Base-by-base conservation (phyloP, 2,888 invertebrate species). In the Alloscopus bannaensis region DNA sequence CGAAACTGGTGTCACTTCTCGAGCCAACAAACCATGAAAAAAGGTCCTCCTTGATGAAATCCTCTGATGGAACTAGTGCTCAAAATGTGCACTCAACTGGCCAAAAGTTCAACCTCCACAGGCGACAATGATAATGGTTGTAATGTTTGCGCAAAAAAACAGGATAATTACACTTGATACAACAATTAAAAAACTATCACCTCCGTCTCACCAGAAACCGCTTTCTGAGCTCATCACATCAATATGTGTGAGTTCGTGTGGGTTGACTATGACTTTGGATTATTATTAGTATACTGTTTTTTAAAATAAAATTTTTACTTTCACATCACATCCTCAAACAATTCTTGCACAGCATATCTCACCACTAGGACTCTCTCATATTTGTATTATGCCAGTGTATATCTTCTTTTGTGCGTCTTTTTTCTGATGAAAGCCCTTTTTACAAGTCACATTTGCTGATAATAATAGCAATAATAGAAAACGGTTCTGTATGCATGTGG, bases 241-340 rank as follows among this genome's bases (percentile, higher is more conserved):
- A 66, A 69, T n/a, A 47, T 50, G n/a, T 47, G 22, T 31, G 40
- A 13, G 26, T 36, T 28, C 52, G 71, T 62, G 47, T 52, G 65
- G 31, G 47, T 65, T 47, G 31, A 22, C 45, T 45, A 52, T 68
- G 29, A 68, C 50, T 59, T 28, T 13, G 40, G 18, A 70, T 68
- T 52, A 42, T 66, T 29, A 26, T 40, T 31, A 31, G 29, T 69
- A 28, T 59, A n/a, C n/a, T n/a, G n/a, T 70, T 70, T 70, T 59
- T 40, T 59, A 59, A 57, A 70, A 70, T 45, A 59, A 16, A 70
- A 45, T 60, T 71, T 72, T 62, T 72, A 72, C 71, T 72, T 72
- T 72, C 71, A 62, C 71, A 60, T 72, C 71, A 50, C 71, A 72
- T 72, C 47, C 45, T 31, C 31, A 20, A n/a, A 24, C 26, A 3